Percentiles rank a stretch among this genome's conserved stretches.
Evolutionary conservation across 1,140 invertebrate genomes (phyloP).

Genomic region (Panonychus citri): DNA sequence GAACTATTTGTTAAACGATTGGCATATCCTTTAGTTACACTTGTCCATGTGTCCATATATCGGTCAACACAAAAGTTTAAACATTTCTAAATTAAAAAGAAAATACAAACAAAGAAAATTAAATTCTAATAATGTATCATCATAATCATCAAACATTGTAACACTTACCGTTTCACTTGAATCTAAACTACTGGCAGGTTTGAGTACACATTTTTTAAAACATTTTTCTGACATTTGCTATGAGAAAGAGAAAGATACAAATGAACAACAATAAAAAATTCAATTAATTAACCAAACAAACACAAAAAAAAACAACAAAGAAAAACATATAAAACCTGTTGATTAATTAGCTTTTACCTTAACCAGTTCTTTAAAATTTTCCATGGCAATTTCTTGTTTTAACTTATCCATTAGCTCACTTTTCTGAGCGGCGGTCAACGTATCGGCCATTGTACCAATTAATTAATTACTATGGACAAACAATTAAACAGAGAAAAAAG

Average conservation of each 20-base stretch:
- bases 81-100: slow-evolving; percentile 47
- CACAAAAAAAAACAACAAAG: too few species aligned
- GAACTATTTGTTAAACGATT: too few species aligned
- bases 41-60: slow-evolving; percentile 84
- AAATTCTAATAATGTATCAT: slow-evolving; percentile 1
- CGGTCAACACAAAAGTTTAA: slow-evolving; percentile 92
- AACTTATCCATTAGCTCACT: slow-evolving; percentile 84
- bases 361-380: slow-evolving; percentile 76
- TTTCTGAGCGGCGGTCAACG: slow-evolving; percentile 39
- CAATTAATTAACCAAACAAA: too few species aligned
- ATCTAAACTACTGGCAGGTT: slow-evolving; percentile 69
- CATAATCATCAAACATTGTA: too few species aligned
- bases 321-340: too few species aligned
- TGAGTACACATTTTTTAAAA: slow-evolving; percentile 76
- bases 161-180: slow-evolving; percentile 65
- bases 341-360: slow-evolving; percentile 31
- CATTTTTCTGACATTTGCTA: slow-evolving; percentile 93
- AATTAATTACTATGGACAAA: too few species aligned
- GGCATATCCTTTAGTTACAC: slow-evolving; percentile 38
- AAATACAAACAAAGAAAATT: slow-evolving; percentile 19
- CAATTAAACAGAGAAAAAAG: too few species aligned
- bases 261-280: not conserved
- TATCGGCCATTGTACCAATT: too few species aligned
- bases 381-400: slow-evolving; percentile 81
- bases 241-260: slow-evolving; percentile 20